phyloP scores from a whole-genome alignment of 2,797 vertebrate genomes.

The Micropoecilia bifurca region DNA sequence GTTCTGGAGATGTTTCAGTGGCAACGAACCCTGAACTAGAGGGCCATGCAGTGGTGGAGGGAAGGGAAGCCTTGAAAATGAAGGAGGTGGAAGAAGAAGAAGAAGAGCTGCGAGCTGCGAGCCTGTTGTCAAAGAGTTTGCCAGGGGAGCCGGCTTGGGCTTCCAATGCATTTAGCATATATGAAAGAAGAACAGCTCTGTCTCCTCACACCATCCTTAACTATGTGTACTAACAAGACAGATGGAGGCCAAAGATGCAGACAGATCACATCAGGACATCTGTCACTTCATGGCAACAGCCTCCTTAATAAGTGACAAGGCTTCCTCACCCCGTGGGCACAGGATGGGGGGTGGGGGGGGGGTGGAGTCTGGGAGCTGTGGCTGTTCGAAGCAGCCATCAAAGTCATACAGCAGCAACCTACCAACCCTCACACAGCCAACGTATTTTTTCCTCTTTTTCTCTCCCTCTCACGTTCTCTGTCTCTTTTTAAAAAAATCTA shows the following conservation, averaged over 20 bases:
- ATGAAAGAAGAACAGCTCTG: constrained; percentile 88
- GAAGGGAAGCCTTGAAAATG: constrained; percentile 79
- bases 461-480: neutral
- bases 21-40: constrained; percentile 84
- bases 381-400: constrained; percentile 73
- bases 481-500: constrained; percentile 45
- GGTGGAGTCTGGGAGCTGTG: constrained; percentile 57
- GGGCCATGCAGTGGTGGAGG: constrained; percentile 79
- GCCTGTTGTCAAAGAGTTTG: constrained; percentile 75
- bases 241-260: constrained; percentile 85
- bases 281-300: constrained; percentile 93
- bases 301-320: constrained; percentile 90
- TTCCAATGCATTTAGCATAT: constrained; percentile 94
- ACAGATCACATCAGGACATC: constrained; percentile 93
- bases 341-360: constrained; percentile 33
- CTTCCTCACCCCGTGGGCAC: constrained; percentile 82
- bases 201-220: constrained; percentile 83
- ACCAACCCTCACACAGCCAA: neutral
- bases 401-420: constrained; percentile 72
- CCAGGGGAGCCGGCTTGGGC: constrained; percentile 73
- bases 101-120: constrained; percentile 41
- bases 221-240: constrained; percentile 85
- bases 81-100: constrained; percentile 58
- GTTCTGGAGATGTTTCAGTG: constrained; percentile 90
- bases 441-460: neutral